These are phyloP conservation scores for Hemibagrus wyckioides DNA, from an alignment of 2,113 vertebrate species.

Conservation along the genomic window DNA sequence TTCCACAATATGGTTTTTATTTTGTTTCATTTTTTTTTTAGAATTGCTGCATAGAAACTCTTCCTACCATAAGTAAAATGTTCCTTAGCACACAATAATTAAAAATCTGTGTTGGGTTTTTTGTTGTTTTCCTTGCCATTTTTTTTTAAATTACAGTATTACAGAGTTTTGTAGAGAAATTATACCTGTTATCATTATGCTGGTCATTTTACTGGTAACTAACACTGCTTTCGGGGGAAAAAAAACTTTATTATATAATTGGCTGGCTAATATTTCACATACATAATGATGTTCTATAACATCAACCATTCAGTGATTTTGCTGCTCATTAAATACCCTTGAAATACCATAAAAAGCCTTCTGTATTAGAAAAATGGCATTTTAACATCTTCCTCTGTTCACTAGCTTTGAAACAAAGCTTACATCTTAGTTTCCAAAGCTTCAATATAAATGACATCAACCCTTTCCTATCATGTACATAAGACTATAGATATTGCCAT, in stretches of 20 bases:
- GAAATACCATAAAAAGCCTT: background rate
- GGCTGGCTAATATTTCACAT: slow-evolving; percentile 17
- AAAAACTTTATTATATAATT: background rate
- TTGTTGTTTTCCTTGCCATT: background rate
- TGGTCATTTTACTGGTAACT: slow-evolving; percentile 16
- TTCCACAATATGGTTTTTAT: background rate
- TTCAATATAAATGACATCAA: background rate
- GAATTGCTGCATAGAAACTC: background rate
- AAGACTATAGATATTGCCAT: slow-evolving; percentile 11
- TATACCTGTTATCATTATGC: slow-evolving; percentile 9
- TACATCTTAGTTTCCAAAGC: slow-evolving; percentile 23
- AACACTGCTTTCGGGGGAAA: slow-evolving; percentile 10
- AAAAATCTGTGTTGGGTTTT: background rate
- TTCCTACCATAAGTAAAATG: background rate
- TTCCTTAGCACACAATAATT: background rate
- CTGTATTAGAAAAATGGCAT: slow-evolving; percentile 18
- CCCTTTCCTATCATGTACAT: slow-evolving; percentile 35
- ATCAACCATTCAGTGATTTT: background rate
- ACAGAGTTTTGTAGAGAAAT: slow-evolving; percentile 2
- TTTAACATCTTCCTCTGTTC: slow-evolving; percentile 21
- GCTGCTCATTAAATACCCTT: slow-evolving; percentile 11
- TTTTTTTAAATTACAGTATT: background rate
- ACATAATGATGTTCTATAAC: background rate
- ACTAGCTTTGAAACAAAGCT: slow-evolving; percentile 15
- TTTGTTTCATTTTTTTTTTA: background rate